Percentiles rank a stretch among this genome's conserved stretches.
phyloP scores from a whole-genome alignment of 2,113 vertebrate genomes.

The Crotalus horridus region DNA sequence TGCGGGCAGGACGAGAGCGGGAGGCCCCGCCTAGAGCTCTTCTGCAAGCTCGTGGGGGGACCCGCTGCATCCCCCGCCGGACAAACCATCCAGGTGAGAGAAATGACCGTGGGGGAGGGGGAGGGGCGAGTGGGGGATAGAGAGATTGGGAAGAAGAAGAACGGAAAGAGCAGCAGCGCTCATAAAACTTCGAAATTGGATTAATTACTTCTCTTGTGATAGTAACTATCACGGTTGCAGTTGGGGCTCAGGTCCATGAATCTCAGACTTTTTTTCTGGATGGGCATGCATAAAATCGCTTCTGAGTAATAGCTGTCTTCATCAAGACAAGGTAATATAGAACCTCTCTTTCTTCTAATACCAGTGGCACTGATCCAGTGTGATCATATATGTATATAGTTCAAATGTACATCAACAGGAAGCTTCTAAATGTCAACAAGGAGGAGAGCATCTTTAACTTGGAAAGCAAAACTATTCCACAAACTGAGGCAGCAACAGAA shows the following conservation, averaged over 20 bases:
- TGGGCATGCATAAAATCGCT: background rate
- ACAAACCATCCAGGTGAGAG: conserved; percentile 83
- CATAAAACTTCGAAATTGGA: background rate
- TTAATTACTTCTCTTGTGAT: background rate
- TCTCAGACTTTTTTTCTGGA: background rate
- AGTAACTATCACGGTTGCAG: background rate
- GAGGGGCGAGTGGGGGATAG: background rate
- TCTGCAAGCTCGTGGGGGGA: conserved; percentile 89
- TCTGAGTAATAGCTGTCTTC: background rate
- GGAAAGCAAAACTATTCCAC: background rate
- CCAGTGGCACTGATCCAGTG: background rate
- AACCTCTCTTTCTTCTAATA: background rate
- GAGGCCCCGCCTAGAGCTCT: conserved; percentile 74
- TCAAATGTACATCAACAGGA: background rate
- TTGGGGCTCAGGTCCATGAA: background rate
- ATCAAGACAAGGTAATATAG: background rate
- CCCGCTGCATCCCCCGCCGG: conserved; percentile 68
- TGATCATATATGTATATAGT: background rate
- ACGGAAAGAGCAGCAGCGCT: background rate
- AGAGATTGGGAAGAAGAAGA: background rate
- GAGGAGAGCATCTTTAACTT: background rate
- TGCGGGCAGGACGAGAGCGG: conserved; percentile 80
- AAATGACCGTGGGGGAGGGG: too few species aligned
- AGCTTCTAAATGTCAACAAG: background rate
- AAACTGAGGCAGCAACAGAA: background rate